phyloP scores from a whole-genome alignment of 2,888 invertebrate species.

The Nyleta sp. region DNA sequence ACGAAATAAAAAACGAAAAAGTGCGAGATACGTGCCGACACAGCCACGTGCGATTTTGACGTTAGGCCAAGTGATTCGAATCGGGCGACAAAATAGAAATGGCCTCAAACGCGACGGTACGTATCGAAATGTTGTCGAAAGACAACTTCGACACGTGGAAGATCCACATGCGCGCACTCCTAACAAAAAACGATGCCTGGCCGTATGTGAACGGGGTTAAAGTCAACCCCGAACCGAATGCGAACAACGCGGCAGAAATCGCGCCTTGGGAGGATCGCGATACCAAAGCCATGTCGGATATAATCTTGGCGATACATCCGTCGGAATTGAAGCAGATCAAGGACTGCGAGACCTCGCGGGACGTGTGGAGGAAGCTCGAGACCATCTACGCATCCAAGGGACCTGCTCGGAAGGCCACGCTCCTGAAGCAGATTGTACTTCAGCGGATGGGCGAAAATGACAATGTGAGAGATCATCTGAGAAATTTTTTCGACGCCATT shows the following conservation, averaged over 20 bases:
- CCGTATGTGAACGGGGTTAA: constrained; percentile 40
- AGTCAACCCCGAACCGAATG: neutral
- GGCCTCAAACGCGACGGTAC: neutral
- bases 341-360: neutral
- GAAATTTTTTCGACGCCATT: constrained; percentile 49
- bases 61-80: neutral
- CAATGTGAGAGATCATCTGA: constrained; percentile 30
- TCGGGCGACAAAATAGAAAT: neutral
- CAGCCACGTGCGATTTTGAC: neutral
- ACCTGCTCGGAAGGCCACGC: neutral
- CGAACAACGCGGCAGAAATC: neutral
- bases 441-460: constrained; percentile 37
- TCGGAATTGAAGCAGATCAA: neutral
- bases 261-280: constrained; percentile 28
- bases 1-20: neutral
- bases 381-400: neutral
- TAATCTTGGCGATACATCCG: constrained; percentile 25
- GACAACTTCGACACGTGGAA: constrained; percentile 42
- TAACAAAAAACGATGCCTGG: constrained; percentile 62
- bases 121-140: constrained; percentile 9
- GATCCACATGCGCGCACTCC: constrained; percentile 58
- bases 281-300: constrained; percentile 58
- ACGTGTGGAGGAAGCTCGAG: neutral
- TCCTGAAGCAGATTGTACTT: constrained; percentile 23
- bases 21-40: neutral